phyloP scores from a whole-genome alignment of 2,797 vertebrate species.

The Pipistrellus pipistrellus region DNA sequence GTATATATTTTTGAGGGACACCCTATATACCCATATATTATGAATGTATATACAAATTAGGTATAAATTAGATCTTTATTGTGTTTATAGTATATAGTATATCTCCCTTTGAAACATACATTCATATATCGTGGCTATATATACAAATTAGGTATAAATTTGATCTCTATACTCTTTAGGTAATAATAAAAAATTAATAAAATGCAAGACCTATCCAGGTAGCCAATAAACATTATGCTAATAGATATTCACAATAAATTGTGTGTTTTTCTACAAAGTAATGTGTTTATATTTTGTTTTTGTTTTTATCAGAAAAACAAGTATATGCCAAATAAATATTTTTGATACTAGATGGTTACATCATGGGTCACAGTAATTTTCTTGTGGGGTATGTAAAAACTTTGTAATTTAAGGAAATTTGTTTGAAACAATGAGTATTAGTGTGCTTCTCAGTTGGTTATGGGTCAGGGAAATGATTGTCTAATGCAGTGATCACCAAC shows the following conservation, averaged over 20 bases:
- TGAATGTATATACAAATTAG: neutral
- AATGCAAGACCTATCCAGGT: neutral
- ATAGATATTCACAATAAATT: neutral
- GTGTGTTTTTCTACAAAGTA: neutral
- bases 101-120: neutral
- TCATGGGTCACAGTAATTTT: neutral
- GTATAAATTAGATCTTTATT: neutral
- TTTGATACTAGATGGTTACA: neutral
- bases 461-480: slow-evolving; percentile 1
- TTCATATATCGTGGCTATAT: neutral
- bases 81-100: neutral
- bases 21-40: neutral
- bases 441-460: slow-evolving; percentile 20
- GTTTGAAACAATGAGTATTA: neutral
- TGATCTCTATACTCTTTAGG: neutral
- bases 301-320: neutral
- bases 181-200: neutral
- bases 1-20: neutral
- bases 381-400: neutral
- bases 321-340: slow-evolving; percentile 2
- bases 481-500: neutral
- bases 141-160: neutral
- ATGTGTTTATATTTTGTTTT: neutral
- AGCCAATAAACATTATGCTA: neutral
- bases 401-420: slow-evolving; percentile 19